Evolutionary conservation across 2,113 vertebrate species (phyloP).

Genomic region (Campylorhamphus procurvoides): DNA sequence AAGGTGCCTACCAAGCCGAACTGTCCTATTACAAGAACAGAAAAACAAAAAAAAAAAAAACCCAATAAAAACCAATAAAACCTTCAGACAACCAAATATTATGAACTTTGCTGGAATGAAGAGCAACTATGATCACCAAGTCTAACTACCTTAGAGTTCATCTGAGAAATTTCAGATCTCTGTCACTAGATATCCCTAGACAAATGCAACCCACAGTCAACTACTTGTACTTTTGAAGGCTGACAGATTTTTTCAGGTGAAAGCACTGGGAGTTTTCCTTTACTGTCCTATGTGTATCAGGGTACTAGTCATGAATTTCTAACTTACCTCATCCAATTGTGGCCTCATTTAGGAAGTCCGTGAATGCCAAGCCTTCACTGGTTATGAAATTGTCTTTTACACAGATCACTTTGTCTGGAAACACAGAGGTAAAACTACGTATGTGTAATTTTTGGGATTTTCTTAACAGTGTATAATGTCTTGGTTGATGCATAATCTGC

Average conservation of each 20-base stretch:
- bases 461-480: background rate
- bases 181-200: background rate
- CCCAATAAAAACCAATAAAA: background rate
- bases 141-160: background rate
- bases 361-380: conserved; percentile 23
- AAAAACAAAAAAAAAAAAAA: background rate
- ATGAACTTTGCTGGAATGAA: background rate
- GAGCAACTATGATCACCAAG: background rate
- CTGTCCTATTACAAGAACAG: background rate
- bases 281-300: background rate
- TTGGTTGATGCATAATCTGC: background rate
- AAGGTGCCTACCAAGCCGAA: background rate
- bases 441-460: background rate
- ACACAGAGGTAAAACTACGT: conserved; percentile 10
- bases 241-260: background rate
- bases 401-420: conserved; percentile 20
- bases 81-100: background rate
- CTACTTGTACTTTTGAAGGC: background rate
- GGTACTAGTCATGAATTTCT: background rate
- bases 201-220: background rate
- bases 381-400: conserved; percentile 13
- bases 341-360: conserved; percentile 19
- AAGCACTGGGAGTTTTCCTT: background rate
- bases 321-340: background rate
- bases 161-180: background rate